phyloP scores from a whole-genome alignment of 2,888 invertebrate species.

The Stenchaetothrips biformis region DNA sequence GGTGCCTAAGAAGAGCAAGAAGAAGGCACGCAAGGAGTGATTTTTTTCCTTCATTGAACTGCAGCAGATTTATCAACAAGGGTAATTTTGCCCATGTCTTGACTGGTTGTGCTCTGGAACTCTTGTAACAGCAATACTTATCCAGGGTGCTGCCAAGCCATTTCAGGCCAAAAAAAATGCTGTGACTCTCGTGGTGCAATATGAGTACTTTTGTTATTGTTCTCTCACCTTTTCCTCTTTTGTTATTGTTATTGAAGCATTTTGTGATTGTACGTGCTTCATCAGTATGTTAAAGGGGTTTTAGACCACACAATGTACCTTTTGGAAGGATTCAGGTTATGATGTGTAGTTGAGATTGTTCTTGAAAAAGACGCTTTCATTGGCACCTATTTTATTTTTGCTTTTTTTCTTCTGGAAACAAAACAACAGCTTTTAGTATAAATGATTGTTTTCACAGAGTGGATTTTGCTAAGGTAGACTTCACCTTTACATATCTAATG shows the following conservation, averaged over 20 bases:
- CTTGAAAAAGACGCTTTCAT: neutral
- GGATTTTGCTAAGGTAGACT: neutral
- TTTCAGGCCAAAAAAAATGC: slow-evolving; percentile 19
- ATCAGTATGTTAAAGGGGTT: neutral
- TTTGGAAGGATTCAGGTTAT: neutral
- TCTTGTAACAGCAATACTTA: neutral
- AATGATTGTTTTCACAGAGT: neutral
- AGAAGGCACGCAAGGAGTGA: slow-evolving; percentile 69
- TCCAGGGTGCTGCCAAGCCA: slow-evolving; percentile 13
- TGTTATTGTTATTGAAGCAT: neutral
- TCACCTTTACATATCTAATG: slow-evolving; percentile 8
- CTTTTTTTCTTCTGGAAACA: neutral
- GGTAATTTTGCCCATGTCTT: neutral
- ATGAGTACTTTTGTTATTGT: neutral
- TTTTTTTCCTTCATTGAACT: slow-evolving; percentile 43
- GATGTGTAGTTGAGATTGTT: neutral
- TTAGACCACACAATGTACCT: neutral
- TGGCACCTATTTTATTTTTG: too few relatives aligned
- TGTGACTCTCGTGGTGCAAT: slow-evolving; percentile 20
- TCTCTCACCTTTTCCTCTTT: neutral
- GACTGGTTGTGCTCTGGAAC: slow-evolving; percentile 17
- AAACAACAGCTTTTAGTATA: neutral
- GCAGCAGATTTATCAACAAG: neutral
- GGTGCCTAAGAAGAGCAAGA: slow-evolving; percentile 67
- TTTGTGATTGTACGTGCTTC: neutral